These are phyloP conservation scores for Apodemia duryi DNA, from an alignment of 2,888 invertebrate genomes.

Conservation along the genomic window DNA sequence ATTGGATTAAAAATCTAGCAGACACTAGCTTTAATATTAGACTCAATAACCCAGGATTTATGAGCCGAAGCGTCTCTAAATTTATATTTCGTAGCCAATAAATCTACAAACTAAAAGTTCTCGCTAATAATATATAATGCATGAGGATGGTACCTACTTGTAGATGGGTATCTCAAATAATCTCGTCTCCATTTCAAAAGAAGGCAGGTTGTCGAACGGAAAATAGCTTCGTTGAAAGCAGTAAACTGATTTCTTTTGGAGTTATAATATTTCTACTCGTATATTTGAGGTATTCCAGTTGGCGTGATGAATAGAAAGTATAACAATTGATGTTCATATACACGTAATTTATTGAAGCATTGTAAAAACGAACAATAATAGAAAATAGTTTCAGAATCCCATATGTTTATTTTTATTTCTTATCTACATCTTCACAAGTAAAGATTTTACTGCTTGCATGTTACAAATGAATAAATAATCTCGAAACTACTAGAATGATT, in stretches of 20 bases:
- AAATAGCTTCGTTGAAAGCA: not conserved
- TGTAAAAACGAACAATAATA: not conserved
- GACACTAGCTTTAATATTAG: constrained; percentile 23
- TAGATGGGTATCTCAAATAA: not conserved
- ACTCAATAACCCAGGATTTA: constrained; percentile 26
- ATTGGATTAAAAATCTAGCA: not conserved
- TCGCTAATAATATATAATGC: constrained; percentile 18
- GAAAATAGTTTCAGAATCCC: not conserved
- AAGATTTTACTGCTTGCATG: too few relatives aligned
- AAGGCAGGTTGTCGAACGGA: constrained; percentile 3
- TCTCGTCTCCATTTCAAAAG: not conserved
- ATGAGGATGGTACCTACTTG: not conserved
- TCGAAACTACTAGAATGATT: too few relatives aligned
- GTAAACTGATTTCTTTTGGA: not conserved
- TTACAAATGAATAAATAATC: too few relatives aligned
- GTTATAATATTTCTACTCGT: not conserved
- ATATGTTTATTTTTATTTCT: not conserved
- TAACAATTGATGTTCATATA: not conserved
- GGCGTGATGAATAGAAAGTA: not conserved
- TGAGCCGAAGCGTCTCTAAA: constrained; percentile 26
- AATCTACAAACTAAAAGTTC: constrained; percentile 25
- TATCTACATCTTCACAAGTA: too few relatives aligned
- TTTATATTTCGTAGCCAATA: constrained; percentile 27
- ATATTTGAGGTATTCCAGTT: not conserved
- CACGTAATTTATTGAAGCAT: not conserved